These are phyloP conservation scores for Pararge aegeria DNA, from an alignment of 1,140 invertebrate species.

Conservation along the genomic window DNA sequence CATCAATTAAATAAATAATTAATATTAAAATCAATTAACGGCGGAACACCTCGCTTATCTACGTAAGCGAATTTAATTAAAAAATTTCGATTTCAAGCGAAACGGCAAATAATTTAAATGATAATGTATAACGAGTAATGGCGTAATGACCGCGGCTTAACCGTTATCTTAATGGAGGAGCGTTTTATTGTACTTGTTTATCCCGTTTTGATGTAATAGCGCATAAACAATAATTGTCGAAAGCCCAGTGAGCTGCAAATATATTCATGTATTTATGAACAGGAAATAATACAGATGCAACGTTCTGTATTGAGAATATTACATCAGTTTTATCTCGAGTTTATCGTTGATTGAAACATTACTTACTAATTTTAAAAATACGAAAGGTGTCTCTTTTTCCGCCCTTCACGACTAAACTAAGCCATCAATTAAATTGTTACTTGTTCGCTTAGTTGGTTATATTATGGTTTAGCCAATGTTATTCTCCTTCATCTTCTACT, in stretches of 20 bases:
- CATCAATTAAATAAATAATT: not conserved
- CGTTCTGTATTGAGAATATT: too few relatives aligned
- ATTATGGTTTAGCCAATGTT: too few relatives aligned
- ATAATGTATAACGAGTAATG: conserved; percentile 22
- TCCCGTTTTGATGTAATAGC: not conserved
- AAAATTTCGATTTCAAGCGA: conserved; percentile 14
- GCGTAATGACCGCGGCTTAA: conserved; percentile 22
- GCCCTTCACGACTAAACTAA: too few relatives aligned
- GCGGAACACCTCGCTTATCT: not conserved
- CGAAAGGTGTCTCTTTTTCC: too few relatives aligned
- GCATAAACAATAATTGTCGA: not conserved
- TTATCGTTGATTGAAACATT: too few relatives aligned
- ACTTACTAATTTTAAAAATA: too few relatives aligned
- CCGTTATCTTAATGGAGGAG: conserved; percentile 24
- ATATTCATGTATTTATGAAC: not conserved
- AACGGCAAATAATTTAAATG: conserved; percentile 17
- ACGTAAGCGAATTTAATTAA: conserved; percentile 16
- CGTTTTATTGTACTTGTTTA: conserved; percentile 9
- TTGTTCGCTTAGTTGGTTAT: too few relatives aligned
- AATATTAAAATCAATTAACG: conserved; percentile 17
- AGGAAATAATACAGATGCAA: not conserved
- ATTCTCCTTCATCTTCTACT: too few relatives aligned
- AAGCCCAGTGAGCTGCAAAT: not conserved
- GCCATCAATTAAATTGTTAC: too few relatives aligned
- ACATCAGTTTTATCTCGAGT: too few relatives aligned